Evolutionary conservation across 1,140 invertebrate genomes (phyloP).

Genomic region (Rhopalosiphum maidis): DNA sequence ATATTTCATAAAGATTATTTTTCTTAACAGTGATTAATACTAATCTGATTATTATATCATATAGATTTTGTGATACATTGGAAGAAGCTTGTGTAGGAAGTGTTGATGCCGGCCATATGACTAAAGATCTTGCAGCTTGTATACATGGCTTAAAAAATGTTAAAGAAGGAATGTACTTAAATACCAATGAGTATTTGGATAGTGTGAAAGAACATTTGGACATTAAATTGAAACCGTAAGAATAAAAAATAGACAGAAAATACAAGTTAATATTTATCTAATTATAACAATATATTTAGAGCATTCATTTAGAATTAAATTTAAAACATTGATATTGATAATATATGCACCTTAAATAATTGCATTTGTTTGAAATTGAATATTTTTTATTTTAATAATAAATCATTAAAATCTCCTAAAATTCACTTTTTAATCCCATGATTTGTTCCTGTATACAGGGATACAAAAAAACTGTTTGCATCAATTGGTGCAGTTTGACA

Average conservation of each 20-base stretch:
- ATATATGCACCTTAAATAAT: background rate
- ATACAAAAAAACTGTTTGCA: slow-evolving; percentile 53
- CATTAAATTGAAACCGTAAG: slow-evolving; percentile 64
- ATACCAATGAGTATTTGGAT: slow-evolving; percentile 86
- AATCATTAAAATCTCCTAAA: background rate
- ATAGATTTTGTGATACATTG: slow-evolving; percentile 64
- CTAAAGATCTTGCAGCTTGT: slow-evolving; percentile 88
- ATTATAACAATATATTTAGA: background rate
- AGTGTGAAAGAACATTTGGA: slow-evolving; percentile 80
- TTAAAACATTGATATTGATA: background rate
- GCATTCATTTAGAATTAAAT: background rate
- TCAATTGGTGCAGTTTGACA: slow-evolving; percentile 48
- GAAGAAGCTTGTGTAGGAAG: slow-evolving; percentile 83
- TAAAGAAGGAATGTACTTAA: slow-evolving; percentile 79
- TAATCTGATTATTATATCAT: background rate
- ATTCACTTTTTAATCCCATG: slow-evolving; percentile 24
- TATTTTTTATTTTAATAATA: background rate
- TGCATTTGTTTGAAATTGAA: background rate
- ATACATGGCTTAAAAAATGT: slow-evolving; percentile 82
- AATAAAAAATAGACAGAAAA: background rate
- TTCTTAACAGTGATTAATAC: background rate
- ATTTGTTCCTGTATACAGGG: slow-evolving; percentile 34
- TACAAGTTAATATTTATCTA: background rate
- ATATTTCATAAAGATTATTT: slow-evolving; percentile 41
- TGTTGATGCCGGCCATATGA: slow-evolving; percentile 88